Base-by-base conservation (phyloP, 2,888 invertebrate species). In the Acanthosepion lycidas region DNA sequence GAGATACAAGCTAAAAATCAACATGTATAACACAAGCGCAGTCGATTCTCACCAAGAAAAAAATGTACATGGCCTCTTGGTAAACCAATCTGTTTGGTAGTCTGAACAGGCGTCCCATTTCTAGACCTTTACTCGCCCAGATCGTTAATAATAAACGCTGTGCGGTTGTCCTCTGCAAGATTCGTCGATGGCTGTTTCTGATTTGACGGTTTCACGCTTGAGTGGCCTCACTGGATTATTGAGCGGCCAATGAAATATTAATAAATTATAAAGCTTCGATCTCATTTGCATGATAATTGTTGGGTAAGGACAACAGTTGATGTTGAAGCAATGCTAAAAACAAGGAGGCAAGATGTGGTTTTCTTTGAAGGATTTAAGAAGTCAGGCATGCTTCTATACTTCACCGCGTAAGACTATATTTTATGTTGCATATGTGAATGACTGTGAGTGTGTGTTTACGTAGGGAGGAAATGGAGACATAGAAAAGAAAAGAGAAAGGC, bases 161-260 rank as follows among this genome's bases (percentile, higher is more conserved):
- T 33, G n/a, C 15, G 78, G 78, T 18, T 78, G n/a, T n/a, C 15
- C n/a, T 15, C n/a, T 33, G 78, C n/a, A n/a, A 78, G n/a, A 33
- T 78, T 4, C 78, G n/a, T 78, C 15, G 78, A 1, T 78, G 78
- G n/a, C 33, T 33, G 78, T 33, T 33, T 12, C n/a, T 33, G 78
- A n/a, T 78, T 78, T 78, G n/a, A 23, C 78, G 78, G 78, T 78
- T 78, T 78, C 78, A 78, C 78, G 78, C 78, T 78, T n/a, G 78
- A 78, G 33, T 78, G n/a, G 78, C 15, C 78, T n/a, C 33, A 78
- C 78, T n/a, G n/a, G 78, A 33, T 78, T 78, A 78, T 78, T 15
- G n/a, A 18, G 78, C 78, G n/a, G 78, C 78, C 78, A 78, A 78
- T 78, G 78, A n/a, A 33, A 78, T 78, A 78, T 78, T 78, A 78